Evolutionary conservation across 2,797 vertebrate species (phyloP).

Genomic region (Aeoliscus strigatus): DNA sequence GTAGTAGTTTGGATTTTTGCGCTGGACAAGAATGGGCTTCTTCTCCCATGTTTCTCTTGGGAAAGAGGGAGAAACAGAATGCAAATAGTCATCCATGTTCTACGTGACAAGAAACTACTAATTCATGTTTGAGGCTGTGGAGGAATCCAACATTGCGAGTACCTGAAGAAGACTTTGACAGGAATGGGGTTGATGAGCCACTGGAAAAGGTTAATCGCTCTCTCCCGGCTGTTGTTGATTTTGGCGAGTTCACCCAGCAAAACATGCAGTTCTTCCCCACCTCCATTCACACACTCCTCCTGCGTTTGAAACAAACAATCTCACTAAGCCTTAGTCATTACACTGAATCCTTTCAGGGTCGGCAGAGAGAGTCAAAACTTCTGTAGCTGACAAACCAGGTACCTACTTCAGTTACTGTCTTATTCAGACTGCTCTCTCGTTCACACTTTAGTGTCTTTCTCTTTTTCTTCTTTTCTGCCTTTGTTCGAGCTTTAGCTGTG

Average conservation of each 20-base stretch:
- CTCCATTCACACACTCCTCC: constrained; percentile 16
- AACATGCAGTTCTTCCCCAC: constrained; percentile 39
- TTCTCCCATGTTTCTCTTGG: constrained; percentile 87
- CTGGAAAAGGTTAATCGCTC: constrained; percentile 82
- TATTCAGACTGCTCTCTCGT: constrained; percentile 16
- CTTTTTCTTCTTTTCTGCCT: constrained; percentile 50
- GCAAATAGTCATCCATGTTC: not conserved
- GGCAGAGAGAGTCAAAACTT: too few relatives aligned
- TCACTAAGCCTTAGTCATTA: not conserved
- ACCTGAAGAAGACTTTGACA: constrained; percentile 79
- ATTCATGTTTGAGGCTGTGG: not conserved
- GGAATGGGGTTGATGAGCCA: constrained; percentile 85
- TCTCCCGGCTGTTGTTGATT: constrained; percentile 83
- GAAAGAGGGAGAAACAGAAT: constrained; percentile 6
- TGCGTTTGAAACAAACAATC: constrained; percentile 1
- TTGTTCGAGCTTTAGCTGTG: constrained; percentile 34
- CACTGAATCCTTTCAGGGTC: too few relatives aligned
- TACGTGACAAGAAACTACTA: not conserved
- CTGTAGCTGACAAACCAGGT: not conserved
- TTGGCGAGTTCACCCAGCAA: constrained; percentile 72
- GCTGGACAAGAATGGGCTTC: constrained; percentile 81
- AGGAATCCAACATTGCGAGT: not conserved
- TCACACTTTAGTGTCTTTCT: constrained; percentile 32
- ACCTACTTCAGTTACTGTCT: constrained; percentile 25
- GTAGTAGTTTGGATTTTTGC: constrained; percentile 81